Conservation (phyloP, 2,113 vertebrate species). For the Mixornis gularis region DNA sequence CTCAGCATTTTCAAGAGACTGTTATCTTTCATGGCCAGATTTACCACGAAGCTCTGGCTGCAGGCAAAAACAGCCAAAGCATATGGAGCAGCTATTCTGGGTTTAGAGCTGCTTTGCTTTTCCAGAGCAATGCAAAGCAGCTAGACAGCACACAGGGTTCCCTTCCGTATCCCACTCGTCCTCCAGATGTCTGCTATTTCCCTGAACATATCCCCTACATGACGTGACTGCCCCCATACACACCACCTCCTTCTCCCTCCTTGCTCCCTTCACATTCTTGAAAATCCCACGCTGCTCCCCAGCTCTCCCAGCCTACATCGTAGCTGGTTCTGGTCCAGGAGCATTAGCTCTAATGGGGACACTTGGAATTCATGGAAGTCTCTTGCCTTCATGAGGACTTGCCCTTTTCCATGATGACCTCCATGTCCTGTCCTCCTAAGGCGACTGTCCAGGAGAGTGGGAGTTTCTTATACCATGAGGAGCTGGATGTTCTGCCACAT, state of each 20-base stretch:
- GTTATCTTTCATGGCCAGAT: background rate
- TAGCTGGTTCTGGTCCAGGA: background rate
- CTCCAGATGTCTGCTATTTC: background rate
- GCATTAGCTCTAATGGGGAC: background rate
- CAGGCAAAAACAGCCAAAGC: background rate
- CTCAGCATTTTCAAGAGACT: background rate
- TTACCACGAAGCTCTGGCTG: constrained; percentile 17
- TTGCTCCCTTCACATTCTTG: background rate
- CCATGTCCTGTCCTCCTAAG: background rate
- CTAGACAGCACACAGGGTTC: constrained; percentile 26
- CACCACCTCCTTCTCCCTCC: background rate
- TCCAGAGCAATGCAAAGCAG: constrained; percentile 26
- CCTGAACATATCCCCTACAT: background rate
- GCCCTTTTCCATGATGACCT: background rate
- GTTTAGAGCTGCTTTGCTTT: constrained; percentile 35
- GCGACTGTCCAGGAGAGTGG: background rate
- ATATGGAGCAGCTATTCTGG: constrained; percentile 48
- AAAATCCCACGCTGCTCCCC: background rate
- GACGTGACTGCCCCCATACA: accelerated
- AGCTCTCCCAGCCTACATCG: background rate
- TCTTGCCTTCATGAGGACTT: background rate
- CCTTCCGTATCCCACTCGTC: background rate
- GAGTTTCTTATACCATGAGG: background rate
- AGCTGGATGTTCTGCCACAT: background rate
- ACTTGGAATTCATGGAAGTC: background rate